Evolutionary conservation across 2,113 vertebrate species (phyloP).

Genomic region (Machaerirhynchus nigripectus): DNA sequence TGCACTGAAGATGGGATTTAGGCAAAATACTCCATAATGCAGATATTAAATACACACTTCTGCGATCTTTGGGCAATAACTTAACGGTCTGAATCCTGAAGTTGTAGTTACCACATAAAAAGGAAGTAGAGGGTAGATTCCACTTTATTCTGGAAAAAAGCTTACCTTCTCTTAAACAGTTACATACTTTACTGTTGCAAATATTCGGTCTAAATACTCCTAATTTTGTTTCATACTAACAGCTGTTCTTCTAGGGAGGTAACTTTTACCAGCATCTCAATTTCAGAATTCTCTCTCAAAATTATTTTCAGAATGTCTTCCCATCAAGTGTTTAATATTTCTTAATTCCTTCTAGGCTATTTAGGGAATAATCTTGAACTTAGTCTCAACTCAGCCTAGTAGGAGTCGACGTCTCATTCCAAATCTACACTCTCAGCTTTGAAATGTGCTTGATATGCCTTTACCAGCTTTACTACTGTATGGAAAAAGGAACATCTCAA

Average conservation of each 20-base stretch:
- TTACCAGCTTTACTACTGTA: background rate
- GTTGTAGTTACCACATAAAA: background rate
- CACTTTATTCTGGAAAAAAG: background rate
- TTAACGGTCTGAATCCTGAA: background rate
- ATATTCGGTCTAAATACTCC: background rate
- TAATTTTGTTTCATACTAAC: background rate
- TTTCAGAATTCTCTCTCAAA: background rate
- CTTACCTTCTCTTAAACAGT: background rate
- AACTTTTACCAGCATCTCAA: background rate
- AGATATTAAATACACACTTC: background rate
- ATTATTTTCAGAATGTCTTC: background rate
- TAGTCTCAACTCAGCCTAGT: background rate
- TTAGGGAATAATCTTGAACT: background rate
- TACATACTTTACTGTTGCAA: background rate
- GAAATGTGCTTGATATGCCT: rapidly evolving
- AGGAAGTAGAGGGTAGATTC: background rate
- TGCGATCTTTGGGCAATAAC: background rate
- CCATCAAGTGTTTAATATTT: background rate
- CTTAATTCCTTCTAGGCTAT: background rate
- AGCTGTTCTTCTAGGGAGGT: background rate
- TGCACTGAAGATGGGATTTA: background rate
- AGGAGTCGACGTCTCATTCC: rapidly evolving
- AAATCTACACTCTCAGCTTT: background rate
- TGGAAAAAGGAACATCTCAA: background rate
- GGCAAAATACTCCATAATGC: background rate